A percentile compares a stretch with the other conserved stretches of the same genome.
Evolutionary conservation across 2,888 invertebrate genomes (phyloP).

Genomic region (Tortrix viridana): DNA sequence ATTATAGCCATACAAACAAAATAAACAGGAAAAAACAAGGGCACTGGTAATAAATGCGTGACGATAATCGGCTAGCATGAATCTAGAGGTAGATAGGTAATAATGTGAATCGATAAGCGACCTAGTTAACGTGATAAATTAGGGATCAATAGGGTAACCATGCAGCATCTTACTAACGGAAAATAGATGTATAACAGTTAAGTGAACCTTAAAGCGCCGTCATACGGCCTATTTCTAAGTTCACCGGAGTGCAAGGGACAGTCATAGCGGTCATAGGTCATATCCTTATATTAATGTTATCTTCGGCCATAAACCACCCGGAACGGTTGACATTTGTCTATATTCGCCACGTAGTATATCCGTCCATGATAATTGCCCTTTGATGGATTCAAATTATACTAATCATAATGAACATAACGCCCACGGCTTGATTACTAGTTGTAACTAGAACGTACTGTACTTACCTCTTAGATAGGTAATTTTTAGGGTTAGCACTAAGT

Average conservation of each 20-base stretch:
- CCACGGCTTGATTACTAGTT: not conserved
- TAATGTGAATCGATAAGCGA: conserved; percentile 57
- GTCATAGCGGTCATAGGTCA: conserved; percentile 53
- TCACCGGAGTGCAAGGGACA: not conserved
- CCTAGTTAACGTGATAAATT: conserved; percentile 57
- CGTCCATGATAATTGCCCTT: conserved; percentile 27
- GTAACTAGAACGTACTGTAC: not conserved
- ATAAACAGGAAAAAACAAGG: conserved; percentile 27
- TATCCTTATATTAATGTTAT: conserved; percentile 65
- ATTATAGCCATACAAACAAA: conserved; percentile 18
- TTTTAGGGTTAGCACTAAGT: no score
- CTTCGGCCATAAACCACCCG: conserved; percentile 58
- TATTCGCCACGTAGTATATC: conserved; percentile 23
- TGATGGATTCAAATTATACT: conserved; percentile 16
- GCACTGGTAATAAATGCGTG: conserved; percentile 40
- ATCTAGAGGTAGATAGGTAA: conserved; percentile 47
- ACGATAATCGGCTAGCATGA: conserved; percentile 50
- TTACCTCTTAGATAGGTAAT: no score
- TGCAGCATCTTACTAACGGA: conserved; percentile 23
- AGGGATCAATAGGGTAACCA: conserved; percentile 26
- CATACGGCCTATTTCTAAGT: conserved; percentile 12
- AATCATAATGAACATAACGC: not conserved
- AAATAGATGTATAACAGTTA: conserved; percentile 44
- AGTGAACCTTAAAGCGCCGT: conserved; percentile 16
- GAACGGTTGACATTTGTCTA: conserved; percentile 35